phyloP scores from a whole-genome alignment of 2,888 invertebrate species.

The Aromia moschata region DNA sequence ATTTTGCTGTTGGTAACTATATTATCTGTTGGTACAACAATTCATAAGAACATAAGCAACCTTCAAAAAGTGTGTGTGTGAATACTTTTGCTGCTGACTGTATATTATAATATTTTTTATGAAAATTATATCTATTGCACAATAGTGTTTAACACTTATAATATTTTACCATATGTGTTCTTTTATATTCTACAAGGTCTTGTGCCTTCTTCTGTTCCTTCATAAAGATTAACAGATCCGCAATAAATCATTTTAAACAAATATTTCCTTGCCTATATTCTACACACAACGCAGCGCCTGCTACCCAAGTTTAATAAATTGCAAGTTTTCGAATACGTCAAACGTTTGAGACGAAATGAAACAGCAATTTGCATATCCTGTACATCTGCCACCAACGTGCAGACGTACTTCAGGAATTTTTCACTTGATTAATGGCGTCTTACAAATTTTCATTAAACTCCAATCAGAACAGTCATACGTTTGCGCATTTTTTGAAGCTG shows the following conservation, averaged over 20 bases:
- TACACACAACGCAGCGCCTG: conserved; percentile 18
- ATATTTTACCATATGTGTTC: no score
- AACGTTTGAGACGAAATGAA: conserved; percentile 10
- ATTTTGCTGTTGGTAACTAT: no score
- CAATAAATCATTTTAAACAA: conserved; percentile 22
- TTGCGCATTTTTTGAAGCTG: conserved; percentile 16
- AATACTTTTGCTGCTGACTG: no score
- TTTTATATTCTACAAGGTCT: no score
- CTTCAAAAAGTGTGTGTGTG: no score
- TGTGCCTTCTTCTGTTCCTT: no score
- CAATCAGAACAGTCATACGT: conserved; percentile 21
- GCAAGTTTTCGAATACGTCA: conserved; percentile 20
- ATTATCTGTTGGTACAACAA: no score
- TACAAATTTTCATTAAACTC: conserved; percentile 30
- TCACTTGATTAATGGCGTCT: conserved; percentile 28
- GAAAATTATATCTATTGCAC: no score
- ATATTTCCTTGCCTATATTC: conserved; percentile 7
- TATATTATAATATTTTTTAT: no score
- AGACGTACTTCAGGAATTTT: conserved; percentile 14
- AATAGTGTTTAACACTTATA: no score
- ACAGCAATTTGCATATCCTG: conserved; percentile 18
- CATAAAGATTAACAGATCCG: no score
- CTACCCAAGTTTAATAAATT: conserved; percentile 22
- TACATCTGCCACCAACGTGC: conserved; percentile 19
- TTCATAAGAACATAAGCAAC: no score